phyloP scores from a whole-genome alignment of 2,113 vertebrate species.

The Columba livia region DNA sequence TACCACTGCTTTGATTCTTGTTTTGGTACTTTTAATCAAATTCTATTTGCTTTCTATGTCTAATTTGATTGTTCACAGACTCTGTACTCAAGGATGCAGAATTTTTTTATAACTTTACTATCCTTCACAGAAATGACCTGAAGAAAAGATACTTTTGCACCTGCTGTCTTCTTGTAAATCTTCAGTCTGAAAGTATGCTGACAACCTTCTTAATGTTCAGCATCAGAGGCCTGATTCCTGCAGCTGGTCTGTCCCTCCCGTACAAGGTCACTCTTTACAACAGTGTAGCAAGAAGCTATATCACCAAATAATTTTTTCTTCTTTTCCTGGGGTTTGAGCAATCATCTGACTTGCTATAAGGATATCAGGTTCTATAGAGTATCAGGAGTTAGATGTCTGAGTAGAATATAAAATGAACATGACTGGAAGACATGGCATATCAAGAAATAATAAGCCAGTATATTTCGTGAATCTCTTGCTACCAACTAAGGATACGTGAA shows the following conservation, averaged over 20 bases:
- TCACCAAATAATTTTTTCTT: background rate
- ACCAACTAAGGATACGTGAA: background rate
- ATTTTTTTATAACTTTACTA: background rate
- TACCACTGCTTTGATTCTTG: background rate
- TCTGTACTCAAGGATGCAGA: background rate
- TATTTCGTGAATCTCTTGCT: background rate
- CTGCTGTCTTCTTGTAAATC: background rate
- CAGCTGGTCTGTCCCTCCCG: background rate
- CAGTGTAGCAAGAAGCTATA: background rate
- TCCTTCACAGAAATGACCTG: background rate
- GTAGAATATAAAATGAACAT: background rate
- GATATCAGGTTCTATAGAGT: background rate
- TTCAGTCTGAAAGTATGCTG: background rate
- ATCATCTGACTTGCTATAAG: background rate
- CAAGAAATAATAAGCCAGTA: background rate
- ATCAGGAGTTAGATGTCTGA: background rate
- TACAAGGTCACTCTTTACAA: background rate
- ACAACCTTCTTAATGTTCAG: background rate
- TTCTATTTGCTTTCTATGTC: background rate
- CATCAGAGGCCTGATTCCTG: background rate
- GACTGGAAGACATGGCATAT: background rate
- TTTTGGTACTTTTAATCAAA: background rate
- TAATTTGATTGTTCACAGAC: background rate
- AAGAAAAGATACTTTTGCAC: background rate
- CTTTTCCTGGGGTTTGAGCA: background rate